Evolutionary conservation across 2,888 invertebrate genomes (phyloP).

Genomic region (Leptinotarsa peninsularis): DNA sequence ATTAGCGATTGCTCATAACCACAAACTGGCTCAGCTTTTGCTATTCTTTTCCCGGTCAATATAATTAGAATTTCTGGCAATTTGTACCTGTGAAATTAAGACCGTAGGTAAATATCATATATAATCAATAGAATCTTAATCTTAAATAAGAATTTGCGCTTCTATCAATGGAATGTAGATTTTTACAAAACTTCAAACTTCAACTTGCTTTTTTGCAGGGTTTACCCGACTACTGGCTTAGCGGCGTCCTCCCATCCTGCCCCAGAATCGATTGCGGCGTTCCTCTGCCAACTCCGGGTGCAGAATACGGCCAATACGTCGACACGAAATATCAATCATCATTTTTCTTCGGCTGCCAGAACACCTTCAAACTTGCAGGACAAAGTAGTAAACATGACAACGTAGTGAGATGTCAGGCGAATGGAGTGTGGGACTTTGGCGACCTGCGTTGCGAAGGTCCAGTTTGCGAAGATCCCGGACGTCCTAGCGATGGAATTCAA

Average conservation of each 20-base stretch:
- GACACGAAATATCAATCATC: slow-evolving; percentile 93
- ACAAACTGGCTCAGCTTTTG: too few relatives aligned
- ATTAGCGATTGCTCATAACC: too few relatives aligned
- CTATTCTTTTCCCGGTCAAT: too few relatives aligned
- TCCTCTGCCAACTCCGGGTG: slow-evolving; percentile 92
- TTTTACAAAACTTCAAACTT: too few relatives aligned
- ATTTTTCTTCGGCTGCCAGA: slow-evolving; percentile 96
- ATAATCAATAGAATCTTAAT: too few relatives aligned
- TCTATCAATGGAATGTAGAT: too few relatives aligned
- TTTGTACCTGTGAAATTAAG: too few relatives aligned
- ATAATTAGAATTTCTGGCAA: too few relatives aligned
- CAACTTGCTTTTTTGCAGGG: slow-evolving; percentile 68
- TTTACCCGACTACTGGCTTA: slow-evolving; percentile 90
- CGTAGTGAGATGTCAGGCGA: slow-evolving; percentile 90
- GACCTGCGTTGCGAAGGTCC: slow-evolving; percentile 96
- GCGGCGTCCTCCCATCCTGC: slow-evolving; percentile 87
- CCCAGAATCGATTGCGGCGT: slow-evolving; percentile 92
- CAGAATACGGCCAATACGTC: slow-evolving; percentile 88
- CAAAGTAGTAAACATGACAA: slow-evolving; percentile 93
- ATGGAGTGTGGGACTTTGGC: slow-evolving; percentile 97
- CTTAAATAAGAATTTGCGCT: too few relatives aligned
- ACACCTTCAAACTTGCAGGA: slow-evolving; percentile 93
- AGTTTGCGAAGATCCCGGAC: slow-evolving; percentile 94
- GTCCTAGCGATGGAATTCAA: slow-evolving; percentile 93
- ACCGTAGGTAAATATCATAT: too few relatives aligned